Conservation (phyloP, 2,888 invertebrate species). For the Parnassius glacialis region DNA sequence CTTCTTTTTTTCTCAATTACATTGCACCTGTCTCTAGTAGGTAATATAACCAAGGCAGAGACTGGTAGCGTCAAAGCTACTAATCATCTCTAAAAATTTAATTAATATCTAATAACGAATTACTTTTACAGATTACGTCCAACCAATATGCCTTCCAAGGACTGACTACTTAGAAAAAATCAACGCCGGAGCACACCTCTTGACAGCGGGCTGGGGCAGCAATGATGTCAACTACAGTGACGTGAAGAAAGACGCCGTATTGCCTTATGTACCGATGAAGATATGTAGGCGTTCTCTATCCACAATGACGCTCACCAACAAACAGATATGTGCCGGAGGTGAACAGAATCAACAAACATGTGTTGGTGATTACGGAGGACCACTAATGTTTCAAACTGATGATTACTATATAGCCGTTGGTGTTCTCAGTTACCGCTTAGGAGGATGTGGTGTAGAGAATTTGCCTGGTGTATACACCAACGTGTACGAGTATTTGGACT, state of each 20-base stretch:
- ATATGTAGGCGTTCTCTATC: constrained; percentile 28
- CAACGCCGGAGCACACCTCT: constrained; percentile 31
- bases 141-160: constrained; percentile 45
- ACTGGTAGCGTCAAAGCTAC: too few species aligned
- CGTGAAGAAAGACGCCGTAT: constrained; percentile 38
- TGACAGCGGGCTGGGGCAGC: constrained; percentile 70
- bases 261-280: constrained; percentile 35
- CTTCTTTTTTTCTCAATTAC: too few species aligned
- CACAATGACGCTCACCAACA: constrained; percentile 36
- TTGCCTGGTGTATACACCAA: constrained; percentile 38
- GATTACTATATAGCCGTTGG: constrained; percentile 53
- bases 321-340: constrained; percentile 69
- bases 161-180: constrained; percentile 33
- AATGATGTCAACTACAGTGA: constrained; percentile 52
- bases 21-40: too few species aligned
- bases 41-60: too few species aligned
- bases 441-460: constrained; percentile 78
- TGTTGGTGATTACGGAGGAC: constrained; percentile 81
- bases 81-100: too few species aligned
- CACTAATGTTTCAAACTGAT: constrained; percentile 61
- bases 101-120: too few species aligned
- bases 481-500: constrained; percentile 60
- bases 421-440: constrained; percentile 83
- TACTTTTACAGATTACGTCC: constrained; percentile 45
- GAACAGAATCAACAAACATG: constrained; percentile 66